Conservation (phyloP, 2,888 invertebrate genomes). For the Synanthedon formicaeformis region DNA sequence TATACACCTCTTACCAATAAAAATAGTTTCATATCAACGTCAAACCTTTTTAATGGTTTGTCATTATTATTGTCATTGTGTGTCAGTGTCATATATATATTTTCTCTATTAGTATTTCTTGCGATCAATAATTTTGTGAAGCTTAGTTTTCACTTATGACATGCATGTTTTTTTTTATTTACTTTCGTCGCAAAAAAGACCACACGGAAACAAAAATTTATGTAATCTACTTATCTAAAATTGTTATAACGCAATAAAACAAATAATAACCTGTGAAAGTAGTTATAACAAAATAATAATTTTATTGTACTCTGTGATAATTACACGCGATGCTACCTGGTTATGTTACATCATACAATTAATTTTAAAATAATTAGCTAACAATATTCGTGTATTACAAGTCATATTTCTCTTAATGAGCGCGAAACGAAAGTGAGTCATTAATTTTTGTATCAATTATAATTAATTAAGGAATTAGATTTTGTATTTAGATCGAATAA, state of each 20-base stretch:
- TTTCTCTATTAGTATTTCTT: too few relatives aligned
- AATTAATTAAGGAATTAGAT: background rate
- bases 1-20: too few relatives aligned
- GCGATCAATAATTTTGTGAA: too few relatives aligned
- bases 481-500: too few relatives aligned
- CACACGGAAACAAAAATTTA: too few relatives aligned
- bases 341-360: conserved; percentile 6
- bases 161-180: too few relatives aligned
- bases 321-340: conserved; percentile 6
- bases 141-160: too few relatives aligned
- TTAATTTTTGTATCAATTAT: conserved; percentile 4
- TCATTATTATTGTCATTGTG: too few relatives aligned
- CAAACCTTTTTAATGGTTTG: too few relatives aligned
- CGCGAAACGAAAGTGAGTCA: conserved; percentile 8
- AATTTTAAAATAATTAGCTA: conserved; percentile 7
- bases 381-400: conserved; percentile 2
- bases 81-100: too few relatives aligned
- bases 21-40: too few relatives aligned
- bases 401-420: conserved; percentile 7
- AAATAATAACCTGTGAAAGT: conserved; percentile 5
- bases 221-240: background rate
- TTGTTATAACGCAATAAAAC: conserved; percentile 1
- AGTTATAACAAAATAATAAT: conserved; percentile 4
- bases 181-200: too few relatives aligned
- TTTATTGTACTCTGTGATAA: conserved; percentile 6